Evolutionary conservation across 2,113 vertebrate species (phyloP).

Genomic region (Rutilus rutilus): DNA sequence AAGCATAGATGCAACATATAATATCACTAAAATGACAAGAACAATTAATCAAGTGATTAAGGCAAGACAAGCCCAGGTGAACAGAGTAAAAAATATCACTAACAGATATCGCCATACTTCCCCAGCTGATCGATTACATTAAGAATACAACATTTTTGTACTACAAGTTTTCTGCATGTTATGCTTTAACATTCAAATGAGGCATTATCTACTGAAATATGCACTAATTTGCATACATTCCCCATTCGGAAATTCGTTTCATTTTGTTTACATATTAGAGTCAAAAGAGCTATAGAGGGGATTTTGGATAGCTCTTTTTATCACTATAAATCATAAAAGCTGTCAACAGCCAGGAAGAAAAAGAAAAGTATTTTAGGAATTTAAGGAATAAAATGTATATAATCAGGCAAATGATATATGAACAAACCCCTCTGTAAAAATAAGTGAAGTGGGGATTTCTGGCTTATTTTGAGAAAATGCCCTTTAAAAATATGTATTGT

Average conservation of each 20-base stretch:
- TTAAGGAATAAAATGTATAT: no score
- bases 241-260: background rate
- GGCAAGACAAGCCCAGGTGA: no score
- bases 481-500: no score
- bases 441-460: no score
- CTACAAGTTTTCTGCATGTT: background rate
- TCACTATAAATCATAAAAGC: no score
- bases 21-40: background rate
- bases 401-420: background rate
- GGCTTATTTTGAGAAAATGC: no score
- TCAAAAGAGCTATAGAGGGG: no score
- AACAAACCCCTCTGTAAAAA: background rate
- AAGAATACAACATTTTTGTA: background rate
- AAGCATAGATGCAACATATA: conserved; percentile 2
- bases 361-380: no score
- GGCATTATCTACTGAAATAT: background rate
- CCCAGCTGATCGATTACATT: background rate
- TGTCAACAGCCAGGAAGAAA: no score
- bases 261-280: background rate
- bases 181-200: background rate
- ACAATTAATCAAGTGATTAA: background rate
- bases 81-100: no score
- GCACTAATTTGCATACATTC: background rate
- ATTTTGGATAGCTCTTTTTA: no score
- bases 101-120: background rate